Conservation (phyloP, 2,888 invertebrate genomes). For the Graphium colonna region DNA sequence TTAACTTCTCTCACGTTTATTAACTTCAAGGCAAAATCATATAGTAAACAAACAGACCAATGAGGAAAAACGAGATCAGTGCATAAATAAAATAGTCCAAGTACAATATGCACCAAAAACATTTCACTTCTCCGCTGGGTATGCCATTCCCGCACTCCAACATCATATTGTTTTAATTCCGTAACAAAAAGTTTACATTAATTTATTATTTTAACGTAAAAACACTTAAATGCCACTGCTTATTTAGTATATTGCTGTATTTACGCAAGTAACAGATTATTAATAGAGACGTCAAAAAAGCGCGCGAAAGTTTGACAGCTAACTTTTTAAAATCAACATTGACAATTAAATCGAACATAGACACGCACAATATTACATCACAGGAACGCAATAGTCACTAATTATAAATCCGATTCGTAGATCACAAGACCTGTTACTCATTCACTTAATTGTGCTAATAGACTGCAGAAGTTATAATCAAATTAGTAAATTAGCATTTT, state of each 20-base stretch:
- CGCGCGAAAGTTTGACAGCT: background rate
- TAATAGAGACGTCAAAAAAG: background rate
- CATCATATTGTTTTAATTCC: constrained; percentile 1
- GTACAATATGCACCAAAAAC: constrained; percentile 44
- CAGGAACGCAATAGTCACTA: constrained; percentile 11
- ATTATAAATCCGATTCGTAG: constrained; percentile 14
- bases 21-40: constrained; percentile 24
- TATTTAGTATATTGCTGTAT: too few species aligned
- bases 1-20: background rate
- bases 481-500: constrained; percentile 14
- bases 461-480: constrained; percentile 4
- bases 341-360: background rate
- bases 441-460: constrained; percentile 11
- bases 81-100: constrained; percentile 54
- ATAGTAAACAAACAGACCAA: constrained; percentile 52
- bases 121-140: constrained; percentile 27
- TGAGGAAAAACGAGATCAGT: constrained; percentile 37
- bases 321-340: background rate
- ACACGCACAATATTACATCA: constrained; percentile 15
- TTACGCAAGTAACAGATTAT: too few species aligned
- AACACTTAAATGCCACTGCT: too few species aligned
- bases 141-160: constrained; percentile 27
- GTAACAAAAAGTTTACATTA: too few species aligned
- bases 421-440: constrained; percentile 11
- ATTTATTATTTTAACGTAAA: too few species aligned